Percentiles rank a stretch among this genome's conserved stretches.
These are phyloP conservation scores for Heteromormyrus szaboi DNA, from an alignment of 2,797 vertebrate species.

Conservation along the genomic window DNA sequence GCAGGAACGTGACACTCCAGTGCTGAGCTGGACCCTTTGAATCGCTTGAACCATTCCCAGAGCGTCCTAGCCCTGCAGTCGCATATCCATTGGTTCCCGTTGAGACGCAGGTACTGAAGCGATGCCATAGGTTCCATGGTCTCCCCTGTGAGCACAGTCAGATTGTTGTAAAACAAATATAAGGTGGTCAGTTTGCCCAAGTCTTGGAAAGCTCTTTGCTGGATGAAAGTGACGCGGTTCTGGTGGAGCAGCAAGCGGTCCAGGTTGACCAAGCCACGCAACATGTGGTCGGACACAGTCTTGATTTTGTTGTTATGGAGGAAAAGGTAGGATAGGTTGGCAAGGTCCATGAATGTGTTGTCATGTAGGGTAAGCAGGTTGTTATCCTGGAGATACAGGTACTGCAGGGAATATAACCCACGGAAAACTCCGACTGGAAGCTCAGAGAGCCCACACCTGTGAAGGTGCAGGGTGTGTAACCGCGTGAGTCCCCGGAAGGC, in stretches of 20 bases:
- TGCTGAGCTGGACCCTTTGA: constrained; percentile 69
- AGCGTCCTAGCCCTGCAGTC: constrained; percentile 70
- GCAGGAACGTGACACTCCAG: constrained; percentile 63
- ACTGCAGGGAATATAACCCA: constrained; percentile 67
- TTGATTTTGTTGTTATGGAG: constrained; percentile 72
- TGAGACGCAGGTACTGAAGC: constrained; percentile 71
- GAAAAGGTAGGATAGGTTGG: constrained; percentile 73
- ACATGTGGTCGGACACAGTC: constrained; percentile 65
- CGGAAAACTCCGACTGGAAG: constrained; percentile 65
- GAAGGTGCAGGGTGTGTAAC: constrained; percentile 68
- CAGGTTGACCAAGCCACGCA: constrained; percentile 63
- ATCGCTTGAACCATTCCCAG: constrained; percentile 73
- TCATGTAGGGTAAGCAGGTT: constrained; percentile 61
- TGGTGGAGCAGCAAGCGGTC: constrained; percentile 72
- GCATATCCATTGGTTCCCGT: constrained; percentile 74
- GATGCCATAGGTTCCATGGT: constrained; percentile 62
- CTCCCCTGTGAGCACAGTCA: constrained; percentile 62
- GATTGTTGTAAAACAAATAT: constrained; percentile 73
- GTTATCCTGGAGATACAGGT: constrained; percentile 75
- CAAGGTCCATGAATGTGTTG: constrained; percentile 67
- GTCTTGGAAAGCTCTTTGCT: constrained; percentile 64
- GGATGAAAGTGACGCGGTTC: constrained; percentile 63
- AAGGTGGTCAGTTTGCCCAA: constrained; percentile 69
- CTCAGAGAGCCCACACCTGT: constrained; percentile 68
- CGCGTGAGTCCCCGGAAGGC: constrained; percentile 66